These are phyloP conservation scores for Acrobasis consociella DNA, from an alignment of 2,888 invertebrate genomes.

Conservation along the genomic window DNA sequence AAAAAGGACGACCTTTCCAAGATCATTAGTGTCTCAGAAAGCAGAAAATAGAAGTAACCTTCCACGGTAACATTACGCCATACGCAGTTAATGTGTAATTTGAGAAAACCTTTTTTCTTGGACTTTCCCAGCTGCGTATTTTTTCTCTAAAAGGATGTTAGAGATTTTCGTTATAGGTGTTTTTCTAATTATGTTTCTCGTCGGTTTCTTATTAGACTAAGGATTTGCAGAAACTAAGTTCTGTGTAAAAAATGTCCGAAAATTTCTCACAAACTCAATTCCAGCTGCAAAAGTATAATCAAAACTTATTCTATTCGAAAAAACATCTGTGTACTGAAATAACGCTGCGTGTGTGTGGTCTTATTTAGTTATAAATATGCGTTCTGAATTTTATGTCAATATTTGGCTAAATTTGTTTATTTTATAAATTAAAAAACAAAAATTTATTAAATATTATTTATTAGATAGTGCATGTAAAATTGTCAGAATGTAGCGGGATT, in stretches of 20 bases:
- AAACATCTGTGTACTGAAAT: slow-evolving; percentile 15
- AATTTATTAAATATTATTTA: too few relatives aligned
- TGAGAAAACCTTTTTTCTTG: slow-evolving; percentile 37
- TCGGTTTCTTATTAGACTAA: slow-evolving; percentile 2
- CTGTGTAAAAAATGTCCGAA: background rate
- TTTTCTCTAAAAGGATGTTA: slow-evolving; percentile 29
- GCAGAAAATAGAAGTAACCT: slow-evolving; percentile 47
- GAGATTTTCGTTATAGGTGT: slow-evolving; percentile 11
- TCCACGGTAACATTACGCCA: slow-evolving; percentile 39
- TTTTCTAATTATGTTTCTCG: slow-evolving; percentile 2
- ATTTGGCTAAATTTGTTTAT: too few relatives aligned
- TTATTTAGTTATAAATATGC: background rate
- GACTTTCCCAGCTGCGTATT: slow-evolving; percentile 25
- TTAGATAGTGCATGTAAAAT: background rate
- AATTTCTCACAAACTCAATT: slow-evolving; percentile 13
- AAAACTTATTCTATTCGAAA: slow-evolving; percentile 17
- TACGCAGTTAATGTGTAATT: slow-evolving; percentile 44
- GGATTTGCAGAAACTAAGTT: slow-evolving; percentile 10
- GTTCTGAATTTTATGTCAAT: too few relatives aligned
- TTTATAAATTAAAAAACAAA: too few relatives aligned
- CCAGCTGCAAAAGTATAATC: slow-evolving; percentile 6
- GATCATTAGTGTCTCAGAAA: slow-evolving; percentile 49
- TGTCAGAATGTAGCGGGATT: background rate
- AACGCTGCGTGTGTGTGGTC: background rate
- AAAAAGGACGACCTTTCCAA: slow-evolving; percentile 45